These are phyloP conservation scores for Jacana jacana DNA, from an alignment of 2,113 vertebrate species.

Conservation along the genomic window DNA sequence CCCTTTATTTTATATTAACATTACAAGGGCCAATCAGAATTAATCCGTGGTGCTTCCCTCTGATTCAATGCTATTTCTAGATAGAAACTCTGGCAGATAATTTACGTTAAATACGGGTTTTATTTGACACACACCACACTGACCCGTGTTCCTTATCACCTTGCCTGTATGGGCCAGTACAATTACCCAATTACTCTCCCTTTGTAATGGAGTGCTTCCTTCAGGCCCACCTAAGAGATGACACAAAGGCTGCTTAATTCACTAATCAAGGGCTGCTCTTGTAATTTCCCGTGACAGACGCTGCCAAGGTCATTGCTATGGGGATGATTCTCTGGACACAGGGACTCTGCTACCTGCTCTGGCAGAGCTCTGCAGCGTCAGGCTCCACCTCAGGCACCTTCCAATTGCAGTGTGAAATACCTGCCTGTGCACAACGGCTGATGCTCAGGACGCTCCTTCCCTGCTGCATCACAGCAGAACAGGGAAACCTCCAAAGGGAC, in stretches of 20 bases:
- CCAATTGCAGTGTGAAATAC: background rate
- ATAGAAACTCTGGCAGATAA: background rate
- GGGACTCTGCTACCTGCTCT: background rate
- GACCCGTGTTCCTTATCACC: background rate
- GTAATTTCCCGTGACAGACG: background rate
- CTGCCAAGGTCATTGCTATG: background rate
- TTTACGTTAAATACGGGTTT: background rate
- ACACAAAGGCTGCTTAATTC: background rate
- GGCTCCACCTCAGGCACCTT: background rate
- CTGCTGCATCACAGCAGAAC: background rate
- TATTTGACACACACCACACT: background rate
- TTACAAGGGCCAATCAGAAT: background rate
- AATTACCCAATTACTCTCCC: background rate
- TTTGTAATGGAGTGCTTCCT: background rate
- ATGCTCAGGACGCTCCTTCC: background rate
- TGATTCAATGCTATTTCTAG: background rate
- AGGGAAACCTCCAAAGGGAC: background rate
- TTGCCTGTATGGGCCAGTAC: background rate
- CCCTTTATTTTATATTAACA: background rate
- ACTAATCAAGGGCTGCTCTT: background rate
- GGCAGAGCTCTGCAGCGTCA: background rate
- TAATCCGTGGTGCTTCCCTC: background rate
- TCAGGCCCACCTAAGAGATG: accelerated
- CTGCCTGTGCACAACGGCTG: background rate
- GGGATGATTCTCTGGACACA: accelerated